A percentile compares a stretch with the other conserved stretches of the same genome.
Conservation (phyloP, 2,113 vertebrate species). For the Epinephelus lanceolatus region DNA sequence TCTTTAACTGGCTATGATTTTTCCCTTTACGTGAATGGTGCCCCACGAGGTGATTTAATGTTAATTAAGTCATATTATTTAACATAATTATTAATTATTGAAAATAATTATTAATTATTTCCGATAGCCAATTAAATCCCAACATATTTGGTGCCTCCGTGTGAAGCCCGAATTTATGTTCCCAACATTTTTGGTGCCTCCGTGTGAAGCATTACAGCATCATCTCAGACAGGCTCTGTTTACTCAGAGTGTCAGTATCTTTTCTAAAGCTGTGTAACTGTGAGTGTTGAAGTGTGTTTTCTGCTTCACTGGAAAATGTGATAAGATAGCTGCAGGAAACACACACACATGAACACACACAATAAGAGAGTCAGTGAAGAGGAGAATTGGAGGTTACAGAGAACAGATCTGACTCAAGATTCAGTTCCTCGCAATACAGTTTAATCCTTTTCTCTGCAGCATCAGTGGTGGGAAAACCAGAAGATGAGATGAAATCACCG, state of each 20-base stretch:
- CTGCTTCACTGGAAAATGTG: neutral
- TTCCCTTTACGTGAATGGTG: too few species aligned
- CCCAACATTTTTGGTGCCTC: too few species aligned
- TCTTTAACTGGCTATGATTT: too few species aligned
- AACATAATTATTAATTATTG: too few species aligned
- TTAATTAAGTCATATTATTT: too few species aligned
- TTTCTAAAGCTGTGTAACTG: neutral
- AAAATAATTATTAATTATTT: too few species aligned
- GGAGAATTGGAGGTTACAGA: neutral
- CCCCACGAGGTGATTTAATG: too few species aligned
- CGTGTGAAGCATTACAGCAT: neutral
- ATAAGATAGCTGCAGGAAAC: slow-evolving; percentile 3
- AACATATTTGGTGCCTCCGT: too few species aligned
- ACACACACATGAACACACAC: neutral
- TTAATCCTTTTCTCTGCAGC: neutral
- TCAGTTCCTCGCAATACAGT: neutral
- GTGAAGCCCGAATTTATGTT: too few species aligned
- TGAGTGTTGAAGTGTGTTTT: neutral
- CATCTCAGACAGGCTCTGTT: neutral
- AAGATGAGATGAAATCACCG: slow-evolving; percentile 23
- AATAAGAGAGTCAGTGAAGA: slow-evolving; percentile 1
- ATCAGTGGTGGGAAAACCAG: neutral
- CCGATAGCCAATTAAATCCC: too few species aligned
- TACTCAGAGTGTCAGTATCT: neutral
- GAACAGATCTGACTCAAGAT: slow-evolving; percentile 6